phyloP scores from a whole-genome alignment of 2,113 vertebrate species.

The Leucoraja erinaceus region DNA sequence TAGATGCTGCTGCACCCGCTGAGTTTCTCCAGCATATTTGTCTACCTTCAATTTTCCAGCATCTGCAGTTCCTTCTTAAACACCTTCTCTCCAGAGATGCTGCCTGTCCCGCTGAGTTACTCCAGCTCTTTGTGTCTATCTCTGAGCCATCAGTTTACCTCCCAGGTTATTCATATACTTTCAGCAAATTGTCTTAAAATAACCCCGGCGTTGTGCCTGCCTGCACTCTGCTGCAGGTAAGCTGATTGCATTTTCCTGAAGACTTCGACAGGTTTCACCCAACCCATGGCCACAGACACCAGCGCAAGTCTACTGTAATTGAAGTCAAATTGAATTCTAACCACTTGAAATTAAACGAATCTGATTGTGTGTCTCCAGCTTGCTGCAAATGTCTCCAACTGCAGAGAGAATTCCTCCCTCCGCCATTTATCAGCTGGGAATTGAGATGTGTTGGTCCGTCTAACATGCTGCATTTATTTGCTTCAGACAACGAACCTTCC shows the following conservation, averaged over 20 bases:
- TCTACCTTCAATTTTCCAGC: no score
- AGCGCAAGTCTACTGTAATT: conserved; percentile 29
- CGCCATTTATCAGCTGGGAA: conserved; percentile 33
- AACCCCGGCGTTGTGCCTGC: neutral
- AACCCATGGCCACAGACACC: neutral
- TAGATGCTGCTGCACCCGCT: no score
- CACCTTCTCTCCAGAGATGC: no score
- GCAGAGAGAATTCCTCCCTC: conserved; percentile 30
- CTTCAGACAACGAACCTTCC: conserved; percentile 32
- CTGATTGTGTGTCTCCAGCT: conserved; percentile 32
- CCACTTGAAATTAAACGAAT: conserved; percentile 32
- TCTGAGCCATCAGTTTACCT: neutral
- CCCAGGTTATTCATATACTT: conserved; percentile 15
- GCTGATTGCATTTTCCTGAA: conserved; percentile 26
- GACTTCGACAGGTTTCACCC: neutral
- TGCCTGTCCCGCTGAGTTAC: no score
- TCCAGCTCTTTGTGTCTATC: no score
- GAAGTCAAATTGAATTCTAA: conserved; percentile 38
- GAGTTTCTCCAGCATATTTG: no score
- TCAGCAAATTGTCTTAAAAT: conserved; percentile 3
- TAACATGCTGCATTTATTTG: conserved; percentile 35
- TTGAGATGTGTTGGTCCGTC: conserved; percentile 27
- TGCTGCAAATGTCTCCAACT: conserved; percentile 22
- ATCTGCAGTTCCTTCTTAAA: no score
- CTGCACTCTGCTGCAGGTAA: neutral